Conservation (phyloP, 2,113 vertebrate species). For the Aix galericulata region DNA sequence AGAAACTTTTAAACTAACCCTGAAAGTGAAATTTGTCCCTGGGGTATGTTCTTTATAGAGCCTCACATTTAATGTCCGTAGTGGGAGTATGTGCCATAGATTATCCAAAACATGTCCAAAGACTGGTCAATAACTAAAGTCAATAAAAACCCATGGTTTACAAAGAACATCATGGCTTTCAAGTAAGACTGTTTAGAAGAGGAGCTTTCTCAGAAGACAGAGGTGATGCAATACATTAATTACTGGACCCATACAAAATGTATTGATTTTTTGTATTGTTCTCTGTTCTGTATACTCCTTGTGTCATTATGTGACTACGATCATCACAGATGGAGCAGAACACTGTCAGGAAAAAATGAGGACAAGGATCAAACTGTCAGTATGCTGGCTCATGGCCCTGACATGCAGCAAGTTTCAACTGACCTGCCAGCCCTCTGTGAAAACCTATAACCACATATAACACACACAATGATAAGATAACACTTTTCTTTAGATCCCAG, state of each 20-base stretch:
- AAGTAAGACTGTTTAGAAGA: neutral
- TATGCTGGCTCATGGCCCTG: neutral
- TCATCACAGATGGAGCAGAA: neutral
- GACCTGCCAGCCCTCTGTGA: neutral
- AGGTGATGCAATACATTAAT: neutral
- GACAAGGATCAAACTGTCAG: neutral
- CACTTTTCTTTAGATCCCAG: neutral
- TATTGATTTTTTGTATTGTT: neutral
- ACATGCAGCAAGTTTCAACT: fast-evolving
- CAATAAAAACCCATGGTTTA: neutral
- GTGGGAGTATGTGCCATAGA: neutral
- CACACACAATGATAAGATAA: neutral
- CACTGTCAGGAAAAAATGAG: neutral
- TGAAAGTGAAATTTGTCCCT: neutral
- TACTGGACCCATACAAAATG: neutral
- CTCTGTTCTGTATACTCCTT: neutral
- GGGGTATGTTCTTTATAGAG: neutral
- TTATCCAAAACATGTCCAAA: neutral
- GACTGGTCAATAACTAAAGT: neutral
- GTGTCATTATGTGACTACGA: neutral
- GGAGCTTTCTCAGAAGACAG: neutral
- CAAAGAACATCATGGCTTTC: neutral
- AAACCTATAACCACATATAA: neutral
- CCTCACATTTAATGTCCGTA: neutral
- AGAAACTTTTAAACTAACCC: neutral